These are phyloP conservation scores for Diacarnus erythraeanus DNA, from an alignment of 37 sponge, comb jelly and placozoan genomes.

Conservation along the genomic window DNA sequence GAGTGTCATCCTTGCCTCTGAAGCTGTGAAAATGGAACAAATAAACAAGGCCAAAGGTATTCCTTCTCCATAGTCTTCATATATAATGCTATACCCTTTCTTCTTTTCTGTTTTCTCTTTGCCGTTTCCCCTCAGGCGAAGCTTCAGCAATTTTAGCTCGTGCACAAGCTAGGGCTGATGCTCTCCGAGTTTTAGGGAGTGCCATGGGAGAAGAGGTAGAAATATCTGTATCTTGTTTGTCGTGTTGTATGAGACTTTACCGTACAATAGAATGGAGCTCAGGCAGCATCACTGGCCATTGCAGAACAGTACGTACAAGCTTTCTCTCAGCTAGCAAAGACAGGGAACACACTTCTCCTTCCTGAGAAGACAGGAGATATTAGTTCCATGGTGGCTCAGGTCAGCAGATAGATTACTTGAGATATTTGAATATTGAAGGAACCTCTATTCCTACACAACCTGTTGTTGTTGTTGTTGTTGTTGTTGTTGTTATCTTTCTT, in stretches of 20 bases:
- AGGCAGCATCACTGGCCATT: constrained; percentile 86
- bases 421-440: too few relatives aligned
- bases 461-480: too few relatives aligned
- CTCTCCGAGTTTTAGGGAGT: constrained; percentile 65
- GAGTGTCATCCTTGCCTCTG: constrained; percentile 90
- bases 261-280: constrained; percentile 59
- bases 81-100: too few relatives aligned
- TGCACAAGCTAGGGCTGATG: constrained; percentile 80
- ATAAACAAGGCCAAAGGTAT: constrained; percentile 92
- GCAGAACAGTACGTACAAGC: constrained; percentile 97
- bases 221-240: too few relatives aligned
- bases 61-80: background rate
- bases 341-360: constrained; percentile 83
- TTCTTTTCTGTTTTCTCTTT: too few relatives aligned
- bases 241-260: background rate
- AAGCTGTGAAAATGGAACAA: constrained; percentile 88
- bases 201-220: constrained; percentile 49
- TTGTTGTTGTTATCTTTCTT: constrained; percentile 1
- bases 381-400: constrained; percentile 97
- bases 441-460: too few relatives aligned
- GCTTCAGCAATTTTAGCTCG: constrained; percentile 74
- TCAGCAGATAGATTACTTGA: background rate
- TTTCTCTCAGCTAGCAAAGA: constrained; percentile 90
- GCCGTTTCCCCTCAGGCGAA: too few relatives aligned
- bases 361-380: constrained; percentile 91